Evolutionary conservation across 2,888 invertebrate genomes (phyloP).

Genomic region (Eupithecia subumbrata): DNA sequence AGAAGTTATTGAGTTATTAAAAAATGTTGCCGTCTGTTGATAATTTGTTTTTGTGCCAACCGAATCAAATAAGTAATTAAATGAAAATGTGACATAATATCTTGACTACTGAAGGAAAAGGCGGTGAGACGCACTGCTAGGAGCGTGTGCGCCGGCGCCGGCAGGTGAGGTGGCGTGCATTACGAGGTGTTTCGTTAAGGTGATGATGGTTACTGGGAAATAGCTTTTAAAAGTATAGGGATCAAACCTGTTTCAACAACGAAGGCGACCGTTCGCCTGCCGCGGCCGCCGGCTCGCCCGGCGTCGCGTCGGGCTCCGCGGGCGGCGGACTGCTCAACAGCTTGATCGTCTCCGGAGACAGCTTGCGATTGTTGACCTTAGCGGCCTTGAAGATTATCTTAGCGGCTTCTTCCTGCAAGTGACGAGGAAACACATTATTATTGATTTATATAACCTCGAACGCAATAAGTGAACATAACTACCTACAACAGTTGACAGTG

Average conservation of each 20-base stretch:
- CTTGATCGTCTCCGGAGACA: slow-evolving; percentile 64
- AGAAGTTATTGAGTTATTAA: too few species aligned
- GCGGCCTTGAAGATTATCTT: slow-evolving; percentile 80
- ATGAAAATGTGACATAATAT: too few species aligned
- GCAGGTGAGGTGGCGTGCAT: too few species aligned
- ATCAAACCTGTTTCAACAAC: not conserved
- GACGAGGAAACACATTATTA: not conserved
- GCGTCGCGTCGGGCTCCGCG: not conserved
- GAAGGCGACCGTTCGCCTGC: not conserved
- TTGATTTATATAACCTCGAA: not conserved
- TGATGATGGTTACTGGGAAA: not conserved
- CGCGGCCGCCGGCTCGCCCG: slow-evolving; percentile 44
- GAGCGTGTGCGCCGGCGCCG: too few species aligned
- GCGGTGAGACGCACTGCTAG: too few species aligned
- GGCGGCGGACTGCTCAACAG: slow-evolving; percentile 31
- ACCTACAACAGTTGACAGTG: too few species aligned
- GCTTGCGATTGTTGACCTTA: slow-evolving; percentile 67
- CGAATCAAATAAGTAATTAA: too few species aligned
- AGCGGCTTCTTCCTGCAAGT: slow-evolving; percentile 68
- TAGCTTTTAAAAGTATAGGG: not conserved
- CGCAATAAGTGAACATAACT: too few species aligned
- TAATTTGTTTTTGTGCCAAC: too few species aligned
- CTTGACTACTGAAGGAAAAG: too few species aligned
- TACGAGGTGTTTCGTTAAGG: too few species aligned
- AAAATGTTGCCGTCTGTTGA: too few species aligned